Evolutionary conservation across 2,797 vertebrate genomes (phyloP).

Genomic region (Enteromius thamalakanensis): DNA sequence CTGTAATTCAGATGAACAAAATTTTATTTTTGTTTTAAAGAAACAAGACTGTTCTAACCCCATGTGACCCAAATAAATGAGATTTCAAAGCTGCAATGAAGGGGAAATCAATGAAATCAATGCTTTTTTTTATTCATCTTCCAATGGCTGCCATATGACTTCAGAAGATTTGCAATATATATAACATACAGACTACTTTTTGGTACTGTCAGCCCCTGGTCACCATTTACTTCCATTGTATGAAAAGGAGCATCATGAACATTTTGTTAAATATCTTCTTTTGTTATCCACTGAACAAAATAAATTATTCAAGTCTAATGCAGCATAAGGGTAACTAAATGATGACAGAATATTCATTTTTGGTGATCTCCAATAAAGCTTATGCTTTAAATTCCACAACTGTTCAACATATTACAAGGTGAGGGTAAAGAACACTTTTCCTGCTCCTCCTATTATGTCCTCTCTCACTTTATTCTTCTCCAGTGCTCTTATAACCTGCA

Average conservation of each 20-base stretch:
- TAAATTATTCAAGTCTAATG: neutral
- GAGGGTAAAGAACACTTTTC: neutral
- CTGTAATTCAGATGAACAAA: too few species aligned
- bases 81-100: neutral
- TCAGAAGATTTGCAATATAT: neutral
- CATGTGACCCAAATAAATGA: neutral
- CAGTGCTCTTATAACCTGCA: conserved; percentile 47
- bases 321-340: neutral
- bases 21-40: too few species aligned
- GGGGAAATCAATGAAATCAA: too few species aligned
- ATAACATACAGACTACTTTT: neutral
- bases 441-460: neutral
- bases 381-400: neutral
- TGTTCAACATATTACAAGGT: neutral
- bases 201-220: neutral
- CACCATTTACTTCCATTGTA: neutral
- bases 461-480: conserved; percentile 9
- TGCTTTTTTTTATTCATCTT: neutral
- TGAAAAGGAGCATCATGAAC: neutral
- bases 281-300: neutral
- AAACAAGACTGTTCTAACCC: too few species aligned
- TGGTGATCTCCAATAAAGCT: neutral
- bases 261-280: neutral
- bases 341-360: conserved; percentile 1
- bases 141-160: neutral